Base-by-base conservation (phyloP, 2,797 vertebrate species). In the Urophycis tenuis region DNA sequence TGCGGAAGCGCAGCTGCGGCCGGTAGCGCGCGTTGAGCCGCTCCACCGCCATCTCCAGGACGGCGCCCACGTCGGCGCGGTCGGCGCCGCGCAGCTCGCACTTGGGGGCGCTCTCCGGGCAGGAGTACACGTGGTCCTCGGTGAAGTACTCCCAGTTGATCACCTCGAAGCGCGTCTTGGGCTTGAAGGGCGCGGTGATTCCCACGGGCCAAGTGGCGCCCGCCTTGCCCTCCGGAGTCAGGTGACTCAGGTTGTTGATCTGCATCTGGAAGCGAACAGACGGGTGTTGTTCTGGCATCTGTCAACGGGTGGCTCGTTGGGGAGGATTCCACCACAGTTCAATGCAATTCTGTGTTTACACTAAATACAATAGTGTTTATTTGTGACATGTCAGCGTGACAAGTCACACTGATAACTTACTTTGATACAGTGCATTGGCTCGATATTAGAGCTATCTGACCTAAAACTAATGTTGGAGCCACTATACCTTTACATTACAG, bases 91-190 rank as follows among this genome's bases (percentile, higher is more conserved):
- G 92, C 78, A 99, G 94, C 36, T 96, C 95, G 3, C 96, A 99
- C 89, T 99, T 99, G 2, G 98, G 97, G 3, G 96, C 92, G 73
- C 95, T 93, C 0, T 96, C 95, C 0, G 90, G 81, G 39, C 97
- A 99, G 3, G 96, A 94, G 92, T 96, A 99, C 29, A 96, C 93
- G 32, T 99, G 96, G 87, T 96, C 96, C 78, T 99, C 98, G 0
- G 96, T 99, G 85, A 99, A 99, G 90, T 98, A 98, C 79, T 99
- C 97, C 98, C 97, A 99, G 92, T 94, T 95, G 83, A 99, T 93
- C 0, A 99, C 95, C 88, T 99, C 97, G n/a, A 98, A 99, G 60
- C 96, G 96, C 0, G 96, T 96, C 80, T 89, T 94, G 0, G 97
- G 95, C 17, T 90, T 93, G 83, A 98, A 99, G 0, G 96, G 96